Evolutionary conservation across 2,888 invertebrate genomes (phyloP).

Genomic region (Pristionchus mayeri): DNA sequence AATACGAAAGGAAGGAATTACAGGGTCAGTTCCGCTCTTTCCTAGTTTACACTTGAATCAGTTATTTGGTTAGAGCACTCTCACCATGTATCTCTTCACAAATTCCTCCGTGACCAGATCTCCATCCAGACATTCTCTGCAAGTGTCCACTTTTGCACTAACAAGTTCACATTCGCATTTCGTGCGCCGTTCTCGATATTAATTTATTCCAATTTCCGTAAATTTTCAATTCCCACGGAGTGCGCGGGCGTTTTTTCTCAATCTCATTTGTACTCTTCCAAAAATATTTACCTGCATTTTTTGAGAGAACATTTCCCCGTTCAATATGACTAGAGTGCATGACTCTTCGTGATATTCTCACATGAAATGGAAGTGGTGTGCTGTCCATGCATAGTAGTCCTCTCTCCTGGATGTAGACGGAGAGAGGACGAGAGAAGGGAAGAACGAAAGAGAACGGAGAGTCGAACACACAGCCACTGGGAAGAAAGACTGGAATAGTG

Average conservation of each 20-base stretch:
- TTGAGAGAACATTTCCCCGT: neutral
- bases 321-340: too few relatives aligned
- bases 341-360: too few relatives aligned
- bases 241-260: too few relatives aligned
- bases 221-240: too few relatives aligned
- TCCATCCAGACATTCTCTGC: slow-evolving; percentile 42
- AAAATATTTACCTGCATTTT: too few relatives aligned
- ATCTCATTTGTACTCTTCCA: too few relatives aligned
- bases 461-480: slow-evolving; percentile 60
- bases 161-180: neutral
- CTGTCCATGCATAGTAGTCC: slow-evolving; percentile 61
- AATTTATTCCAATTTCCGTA: too few relatives aligned
- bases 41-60: too few relatives aligned
- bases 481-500: slow-evolving; percentile 56
- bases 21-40: slow-evolving; percentile 2
- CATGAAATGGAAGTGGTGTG: slow-evolving; percentile 64
- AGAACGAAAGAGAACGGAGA: slow-evolving; percentile 56
- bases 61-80: too few relatives aligned
- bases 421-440: slow-evolving; percentile 43
- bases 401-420: slow-evolving; percentile 47
- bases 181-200: too few relatives aligned
- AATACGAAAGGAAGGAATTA: neutral
- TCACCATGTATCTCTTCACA: slow-evolving; percentile 52
- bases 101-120: slow-evolving; percentile 41
- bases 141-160: neutral